Evolutionary conservation across 2,113 vertebrate species (phyloP).

Genomic region (Siniperca knerii): DNA sequence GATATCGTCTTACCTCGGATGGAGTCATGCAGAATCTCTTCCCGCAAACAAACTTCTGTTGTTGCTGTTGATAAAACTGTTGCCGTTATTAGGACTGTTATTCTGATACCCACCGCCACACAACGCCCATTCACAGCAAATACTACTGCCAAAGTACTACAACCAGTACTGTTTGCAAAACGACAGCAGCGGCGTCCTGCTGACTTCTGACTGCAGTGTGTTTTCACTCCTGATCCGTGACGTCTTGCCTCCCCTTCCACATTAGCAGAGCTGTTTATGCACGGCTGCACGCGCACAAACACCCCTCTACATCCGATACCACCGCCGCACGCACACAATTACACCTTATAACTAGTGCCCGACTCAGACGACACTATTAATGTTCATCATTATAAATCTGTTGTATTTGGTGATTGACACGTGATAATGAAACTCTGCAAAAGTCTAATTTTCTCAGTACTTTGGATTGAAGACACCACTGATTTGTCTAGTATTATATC

Average conservation of each 20-base stretch:
- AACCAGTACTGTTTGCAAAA: neutral
- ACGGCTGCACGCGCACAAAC: conserved; percentile 64
- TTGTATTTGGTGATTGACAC: no score
- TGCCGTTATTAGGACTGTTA: neutral
- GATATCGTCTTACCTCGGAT: conserved; percentile 54
- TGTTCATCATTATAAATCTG: neutral
- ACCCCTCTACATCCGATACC: conserved; percentile 49
- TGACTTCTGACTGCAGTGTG: conserved; percentile 25
- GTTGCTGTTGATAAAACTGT: no score
- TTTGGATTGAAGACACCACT: no score
- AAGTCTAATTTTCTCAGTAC: no score
- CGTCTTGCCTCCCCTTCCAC: conserved; percentile 50
- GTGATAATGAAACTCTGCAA: no score
- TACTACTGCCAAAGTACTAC: neutral
- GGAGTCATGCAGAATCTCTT: conserved; percentile 16
- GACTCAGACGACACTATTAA: neutral
- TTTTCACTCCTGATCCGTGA: conserved; percentile 63
- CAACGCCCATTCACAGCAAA: no score
- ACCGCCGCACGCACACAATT: conserved; percentile 60
- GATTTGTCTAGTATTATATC: no score
- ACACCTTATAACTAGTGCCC: neutral
- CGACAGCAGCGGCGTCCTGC: neutral
- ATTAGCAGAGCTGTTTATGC: conserved; percentile 54
- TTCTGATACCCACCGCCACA: neutral
- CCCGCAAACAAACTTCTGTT: neutral